phyloP scores from a whole-genome alignment of 2,888 invertebrate genomes.

The Vanessa cardui region DNA sequence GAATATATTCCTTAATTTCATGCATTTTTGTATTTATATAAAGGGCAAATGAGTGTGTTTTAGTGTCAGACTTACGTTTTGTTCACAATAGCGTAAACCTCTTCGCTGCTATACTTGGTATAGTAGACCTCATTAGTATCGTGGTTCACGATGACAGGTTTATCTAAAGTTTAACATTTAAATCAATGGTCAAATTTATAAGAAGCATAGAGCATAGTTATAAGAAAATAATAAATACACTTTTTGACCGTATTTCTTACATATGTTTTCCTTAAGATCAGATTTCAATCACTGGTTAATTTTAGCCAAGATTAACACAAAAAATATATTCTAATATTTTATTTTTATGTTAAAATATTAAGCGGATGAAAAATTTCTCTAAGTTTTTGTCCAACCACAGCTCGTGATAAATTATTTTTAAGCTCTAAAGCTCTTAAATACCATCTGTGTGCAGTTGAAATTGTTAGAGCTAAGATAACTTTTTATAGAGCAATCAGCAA shows the following conservation, averaged over 20 bases:
- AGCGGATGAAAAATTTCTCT: not conserved
- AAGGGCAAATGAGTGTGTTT: not conserved
- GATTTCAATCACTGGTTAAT: no score
- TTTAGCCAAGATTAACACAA: no score
- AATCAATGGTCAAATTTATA: not conserved
- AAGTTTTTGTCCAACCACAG: slow-evolving; percentile 13
- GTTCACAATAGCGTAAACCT: slow-evolving; percentile 70
- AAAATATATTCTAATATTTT: no score
- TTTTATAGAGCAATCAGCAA: slow-evolving; percentile 16
- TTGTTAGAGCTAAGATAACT: slow-evolving; percentile 9
- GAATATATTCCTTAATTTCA: not conserved
- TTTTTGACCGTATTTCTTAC: no score
- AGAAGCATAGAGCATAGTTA: no score
- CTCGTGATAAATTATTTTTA: slow-evolving; percentile 20
- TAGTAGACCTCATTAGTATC: slow-evolving; percentile 54
- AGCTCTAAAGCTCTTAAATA: slow-evolving; percentile 25
- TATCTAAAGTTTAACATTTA: slow-evolving; percentile 58
- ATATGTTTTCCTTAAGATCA: no score
- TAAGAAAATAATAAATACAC: no score
- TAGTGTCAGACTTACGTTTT: slow-evolving; percentile 60
- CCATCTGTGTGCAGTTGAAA: slow-evolving; percentile 21
- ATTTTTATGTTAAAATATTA: not conserved
- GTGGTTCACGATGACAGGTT: slow-evolving; percentile 62
- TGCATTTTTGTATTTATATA: no score
- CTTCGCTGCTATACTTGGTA: slow-evolving; percentile 60